phyloP scores from a whole-genome alignment of 2,113 vertebrate species.

The Willisornis vidua region DNA sequence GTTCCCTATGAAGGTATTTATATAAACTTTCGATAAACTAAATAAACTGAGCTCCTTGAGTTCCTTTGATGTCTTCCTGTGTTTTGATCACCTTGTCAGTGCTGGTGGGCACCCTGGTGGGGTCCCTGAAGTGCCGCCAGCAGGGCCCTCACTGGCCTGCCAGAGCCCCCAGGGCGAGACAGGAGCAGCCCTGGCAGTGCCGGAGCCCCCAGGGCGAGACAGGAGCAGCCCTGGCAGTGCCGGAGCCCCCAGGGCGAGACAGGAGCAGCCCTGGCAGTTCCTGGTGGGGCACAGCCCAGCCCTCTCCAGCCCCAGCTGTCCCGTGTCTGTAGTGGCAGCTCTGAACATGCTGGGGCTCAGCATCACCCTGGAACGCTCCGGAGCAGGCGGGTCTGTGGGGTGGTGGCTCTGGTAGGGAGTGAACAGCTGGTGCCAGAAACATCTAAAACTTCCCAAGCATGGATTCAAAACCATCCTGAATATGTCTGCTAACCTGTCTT shows the following conservation, averaged over 20 bases:
- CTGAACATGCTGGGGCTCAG: rapidly evolving
- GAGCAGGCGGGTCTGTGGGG: background rate
- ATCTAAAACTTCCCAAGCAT: constrained; percentile 1
- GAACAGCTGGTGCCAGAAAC: constrained; percentile 27
- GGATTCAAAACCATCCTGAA: background rate
- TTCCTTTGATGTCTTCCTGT: constrained; percentile 35
- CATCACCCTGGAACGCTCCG: rapidly evolving
- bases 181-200: too few species aligned
- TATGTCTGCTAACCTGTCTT: background rate
- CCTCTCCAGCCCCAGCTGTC: background rate
- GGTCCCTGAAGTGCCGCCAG: background rate
- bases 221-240: background rate
- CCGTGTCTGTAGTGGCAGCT: rapidly evolving
- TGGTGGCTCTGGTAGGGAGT: background rate
- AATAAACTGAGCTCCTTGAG: constrained; percentile 53
- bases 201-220: too few species aligned
- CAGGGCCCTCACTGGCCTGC: too few species aligned
- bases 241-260: background rate
- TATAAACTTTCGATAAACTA: constrained; percentile 43
- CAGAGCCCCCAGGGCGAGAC: too few species aligned
- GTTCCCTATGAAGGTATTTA: constrained; percentile 16
- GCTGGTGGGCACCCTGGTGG: background rate
- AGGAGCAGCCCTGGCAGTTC: background rate
- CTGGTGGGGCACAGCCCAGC: background rate
- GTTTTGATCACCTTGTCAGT: background rate